Base-by-base conservation (phyloP, 2,888 invertebrate genomes). In the Halocaridina rubra region DNA sequence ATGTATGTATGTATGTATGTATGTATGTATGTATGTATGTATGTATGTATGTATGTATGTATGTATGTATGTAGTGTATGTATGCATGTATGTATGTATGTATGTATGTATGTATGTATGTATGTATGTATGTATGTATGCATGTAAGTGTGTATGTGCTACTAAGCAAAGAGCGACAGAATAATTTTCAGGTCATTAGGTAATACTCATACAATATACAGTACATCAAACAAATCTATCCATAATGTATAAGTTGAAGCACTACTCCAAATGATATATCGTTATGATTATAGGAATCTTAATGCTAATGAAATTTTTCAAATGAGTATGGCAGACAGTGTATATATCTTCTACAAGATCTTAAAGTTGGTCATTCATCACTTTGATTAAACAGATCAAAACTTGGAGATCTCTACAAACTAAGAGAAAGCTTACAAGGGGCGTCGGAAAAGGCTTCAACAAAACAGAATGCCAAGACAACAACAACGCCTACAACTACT, bases 401-500 rank as follows among this genome's bases (percentile, higher is more conserved):
- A 39, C 71, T 82, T 27, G 72, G 76, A 19, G 77, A 78, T 27
- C 39, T 82, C 22, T 82, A 82, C 77, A 82, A 78, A 33, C 57
- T 82, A 7, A 57, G 77, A 1, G 53, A 82, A n/a, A 39, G 77
- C n/a, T 22, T 82, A 2, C 77, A 59, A 24, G 39, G 29, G 10
- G 3, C 71, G 5, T n/a, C 30, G 30, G 13, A n/a, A 3, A 53
- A 10, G 8, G 22, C 33, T 0, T 64, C 39, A 29, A 29, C 39
- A 3, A 29, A 27, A 2, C 29, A 3, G 3, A 8, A 19, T 19
- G 30, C 69, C 4, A 1, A 27, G 13, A 29, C 46, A 3, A 24
- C 29, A 0, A 24, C 39, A 24, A 13, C 24, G n/a, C n/a, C 46
- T 13, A 33, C 67, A 27, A 30, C 27, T 0, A 24, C 46, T 5